phyloP scores from a whole-genome alignment of 1,140 invertebrate genomes.

The Drepana arcuata region DNA sequence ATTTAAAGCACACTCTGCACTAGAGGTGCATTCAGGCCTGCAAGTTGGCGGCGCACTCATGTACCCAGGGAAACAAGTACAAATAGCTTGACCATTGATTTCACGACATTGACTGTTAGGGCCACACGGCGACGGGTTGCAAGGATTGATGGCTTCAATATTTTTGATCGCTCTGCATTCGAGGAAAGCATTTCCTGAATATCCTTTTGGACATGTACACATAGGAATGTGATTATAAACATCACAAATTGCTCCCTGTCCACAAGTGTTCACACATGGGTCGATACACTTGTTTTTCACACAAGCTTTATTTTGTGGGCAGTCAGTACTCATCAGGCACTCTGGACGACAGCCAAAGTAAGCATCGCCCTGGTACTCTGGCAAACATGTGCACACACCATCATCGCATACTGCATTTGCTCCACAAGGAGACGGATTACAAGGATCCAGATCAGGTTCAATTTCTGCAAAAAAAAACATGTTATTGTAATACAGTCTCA shows the following conservation, averaged over 20 bases:
- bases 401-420: conserved; percentile 72
- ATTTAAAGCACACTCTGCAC: conserved; percentile 74
- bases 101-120: conserved; percentile 56
- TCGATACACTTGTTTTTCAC: conserved; percentile 86
- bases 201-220: conserved; percentile 81
- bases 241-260: conserved; percentile 82
- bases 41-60: conserved; percentile 73
- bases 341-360: conserved; percentile 83
- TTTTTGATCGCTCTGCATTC: conserved; percentile 75
- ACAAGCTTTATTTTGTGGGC: conserved; percentile 83
- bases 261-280: conserved; percentile 89
- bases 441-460: conserved; percentile 29
- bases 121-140: conserved; percentile 65
- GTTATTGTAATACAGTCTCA: too few species aligned
- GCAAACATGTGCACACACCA: conserved; percentile 77
- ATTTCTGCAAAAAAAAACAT: conserved; percentile 43
- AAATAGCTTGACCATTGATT: conserved; percentile 70
- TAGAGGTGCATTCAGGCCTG: conserved; percentile 73
- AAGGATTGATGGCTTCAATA: conserved; percentile 52
- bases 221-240: conserved; percentile 87
- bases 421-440: conserved; percentile 56
- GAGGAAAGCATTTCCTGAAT: conserved; percentile 85
- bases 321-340: conserved; percentile 85
- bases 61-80: conserved; percentile 73
- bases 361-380: conserved; percentile 80